Percentiles rank a stretch among this genome's conserved stretches.
Evolutionary conservation across 2,888 invertebrate genomes (phyloP).

Genomic region (Brachyptera putata): DNA sequence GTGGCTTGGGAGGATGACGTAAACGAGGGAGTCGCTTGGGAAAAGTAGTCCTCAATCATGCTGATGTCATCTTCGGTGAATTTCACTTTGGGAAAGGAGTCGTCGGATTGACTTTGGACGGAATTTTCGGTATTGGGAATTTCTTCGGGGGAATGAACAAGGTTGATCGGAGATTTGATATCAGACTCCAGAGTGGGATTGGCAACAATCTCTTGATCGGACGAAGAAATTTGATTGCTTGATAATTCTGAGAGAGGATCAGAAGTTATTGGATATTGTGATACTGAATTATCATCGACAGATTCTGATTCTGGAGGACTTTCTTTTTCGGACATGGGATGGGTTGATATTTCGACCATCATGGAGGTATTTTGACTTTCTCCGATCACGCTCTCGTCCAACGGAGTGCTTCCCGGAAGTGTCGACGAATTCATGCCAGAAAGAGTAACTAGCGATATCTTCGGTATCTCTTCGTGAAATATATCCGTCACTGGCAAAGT

Average conservation of each 20-base stretch:
- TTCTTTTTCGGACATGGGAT: neutral
- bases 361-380: neutral
- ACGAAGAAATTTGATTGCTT: no score
- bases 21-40: neutral
- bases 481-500: neutral
- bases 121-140: no score
- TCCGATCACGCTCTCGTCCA: no score
- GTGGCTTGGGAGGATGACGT: neutral
- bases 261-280: no score
- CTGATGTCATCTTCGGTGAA: neutral
- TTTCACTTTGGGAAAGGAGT: neutral
- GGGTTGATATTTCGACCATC: neutral
- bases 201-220: neutral
- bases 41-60: conserved; percentile 1
- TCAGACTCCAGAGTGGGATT: neutral
- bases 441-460: no score
- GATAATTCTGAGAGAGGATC: neutral
- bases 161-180: neutral
- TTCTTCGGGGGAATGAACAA: neutral
- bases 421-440: neutral
- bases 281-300: no score
- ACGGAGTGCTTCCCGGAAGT: no score
- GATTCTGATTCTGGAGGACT: no score
- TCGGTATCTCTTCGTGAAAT: neutral
- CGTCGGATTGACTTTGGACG: neutral